Evolutionary conservation across 1,140 invertebrate genomes (phyloP).

Genomic region (Solen grandis): DNA sequence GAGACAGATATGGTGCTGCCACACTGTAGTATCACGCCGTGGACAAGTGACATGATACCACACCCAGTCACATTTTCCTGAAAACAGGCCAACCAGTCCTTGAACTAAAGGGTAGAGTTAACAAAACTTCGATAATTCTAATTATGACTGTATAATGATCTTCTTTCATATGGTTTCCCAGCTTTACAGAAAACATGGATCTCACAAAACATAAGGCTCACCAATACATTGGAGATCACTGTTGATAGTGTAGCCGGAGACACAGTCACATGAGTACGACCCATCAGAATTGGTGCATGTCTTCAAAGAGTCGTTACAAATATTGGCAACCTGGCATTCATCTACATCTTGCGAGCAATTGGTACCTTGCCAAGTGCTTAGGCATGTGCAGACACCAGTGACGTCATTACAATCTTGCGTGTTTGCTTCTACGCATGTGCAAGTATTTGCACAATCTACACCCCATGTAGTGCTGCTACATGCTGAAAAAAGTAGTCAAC

Average conservation of each 20-base stretch:
- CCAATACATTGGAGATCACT: constrained; percentile 13
- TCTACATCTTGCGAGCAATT: constrained; percentile 23
- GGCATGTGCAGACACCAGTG: constrained; percentile 37
- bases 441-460: constrained; percentile 25
- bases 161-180: not conserved
- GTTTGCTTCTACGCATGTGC: constrained; percentile 28
- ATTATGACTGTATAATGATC: not conserved
- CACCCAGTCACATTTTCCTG: not conserved
- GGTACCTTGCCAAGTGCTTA: constrained; percentile 8
- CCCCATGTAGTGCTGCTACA: constrained; percentile 27
- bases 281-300: constrained; percentile 19
- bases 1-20: too few relatives aligned
- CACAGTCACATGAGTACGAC: constrained; percentile 32
- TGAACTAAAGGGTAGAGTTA: not conserved
- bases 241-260: constrained; percentile 25
- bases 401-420: constrained; percentile 17
- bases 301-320: constrained; percentile 42
- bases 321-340: constrained; percentile 15
- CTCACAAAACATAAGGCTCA: not conserved
- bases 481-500: constrained; percentile 1
- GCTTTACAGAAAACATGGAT: not conserved
- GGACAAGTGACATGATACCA: too few relatives aligned
- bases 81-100: not conserved
- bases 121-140: too few relatives aligned
- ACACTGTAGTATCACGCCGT: too few relatives aligned